phyloP scores from a whole-genome alignment of 2,888 invertebrate genomes.

The Epiperipatus broadwayi region DNA sequence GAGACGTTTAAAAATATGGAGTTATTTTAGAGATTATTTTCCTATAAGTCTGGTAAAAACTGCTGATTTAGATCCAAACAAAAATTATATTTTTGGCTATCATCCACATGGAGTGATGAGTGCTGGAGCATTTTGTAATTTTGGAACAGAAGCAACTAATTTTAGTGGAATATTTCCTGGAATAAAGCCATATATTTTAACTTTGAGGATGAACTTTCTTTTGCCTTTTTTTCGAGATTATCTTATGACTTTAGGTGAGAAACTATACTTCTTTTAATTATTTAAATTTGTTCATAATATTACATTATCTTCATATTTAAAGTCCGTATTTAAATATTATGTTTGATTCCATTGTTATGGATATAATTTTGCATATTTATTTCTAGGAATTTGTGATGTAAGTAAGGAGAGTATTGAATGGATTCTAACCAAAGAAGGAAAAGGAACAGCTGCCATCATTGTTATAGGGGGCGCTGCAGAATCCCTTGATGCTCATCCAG shows the following conservation, averaged over 20 bases:
- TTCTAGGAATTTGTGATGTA: conserved; percentile 24
- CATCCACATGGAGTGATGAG: conserved; percentile 82
- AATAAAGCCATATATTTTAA: conserved; percentile 34
- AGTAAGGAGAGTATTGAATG: conserved; percentile 42
- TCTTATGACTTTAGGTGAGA: conserved; percentile 38
- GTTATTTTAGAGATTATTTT: conserved; percentile 64
- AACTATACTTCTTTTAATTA: no score
- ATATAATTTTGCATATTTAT: conserved; percentile 7
- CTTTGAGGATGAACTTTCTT: conserved; percentile 49
- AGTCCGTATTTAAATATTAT: no score
- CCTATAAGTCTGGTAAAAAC: conserved; percentile 65
- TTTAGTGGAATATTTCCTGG: conserved; percentile 32
- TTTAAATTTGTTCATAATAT: no score
- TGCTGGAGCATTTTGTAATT: conserved; percentile 55
- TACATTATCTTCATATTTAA: no score
- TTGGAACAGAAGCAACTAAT: conserved; percentile 43
- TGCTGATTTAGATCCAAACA: conserved; percentile 51
- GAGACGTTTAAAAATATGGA: conserved; percentile 1
- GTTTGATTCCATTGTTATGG: no score
- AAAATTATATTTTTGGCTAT: conserved; percentile 63
- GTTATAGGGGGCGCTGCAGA: conserved; percentile 79
- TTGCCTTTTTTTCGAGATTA: conserved; percentile 53
- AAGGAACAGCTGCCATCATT: conserved; percentile 45
- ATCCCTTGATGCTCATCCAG: conserved; percentile 58
- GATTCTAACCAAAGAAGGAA: conserved; percentile 24